Base-by-base conservation (phyloP, 1,140 invertebrate species). In the Camponotus vicinus region DNA sequence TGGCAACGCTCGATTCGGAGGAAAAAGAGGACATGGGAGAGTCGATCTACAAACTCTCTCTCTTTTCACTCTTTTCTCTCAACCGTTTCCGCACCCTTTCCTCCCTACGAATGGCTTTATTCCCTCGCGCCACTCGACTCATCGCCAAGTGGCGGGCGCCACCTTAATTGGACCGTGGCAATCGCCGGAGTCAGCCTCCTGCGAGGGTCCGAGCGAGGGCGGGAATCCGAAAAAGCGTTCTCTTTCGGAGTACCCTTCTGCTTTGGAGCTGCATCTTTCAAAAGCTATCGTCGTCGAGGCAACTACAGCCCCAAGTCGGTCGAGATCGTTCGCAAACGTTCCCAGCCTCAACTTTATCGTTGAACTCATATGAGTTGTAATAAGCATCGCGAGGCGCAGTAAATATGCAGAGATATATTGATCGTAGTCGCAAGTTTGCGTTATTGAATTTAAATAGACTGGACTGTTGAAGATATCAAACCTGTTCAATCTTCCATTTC, bases 101-200 rank as follows among this genome's bases (percentile, higher is more conserved):
- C 40, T 73, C 64, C 45, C 73, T 59, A 21, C 21, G 40, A 37
- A 55, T 49, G 59, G 67, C 86, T 90, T 88, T 88, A 90, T 90
- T 90, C 78, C 75, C 73, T 78, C 83, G 78, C 86, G 77, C 79
- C 69, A 86, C 87, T 82, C 87, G 87, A 89, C 83, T 89, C 88
- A 89, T 89, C 75, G 73, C 67, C 86, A 57, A 86, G 87, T 85
- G 87, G 75, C 61, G 86, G 88, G 89, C 83, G 86, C 88, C 86
- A 89, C 86, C 85, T 88, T 91, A 91, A 91, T 90, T 91, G 89
- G 90, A 88, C 89, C 78, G 84, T 77, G 55, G 79, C 86, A 88
- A 90, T 91, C 90, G 79, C 71, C 67, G 27, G 73, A 89, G 87
- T 89, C 86, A 67, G 64, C 18, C 64, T 34, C 64, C 87, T 77